These are phyloP conservation scores for Jacana jacana DNA, from an alignment of 2,113 vertebrate species.

Conservation along the genomic window DNA sequence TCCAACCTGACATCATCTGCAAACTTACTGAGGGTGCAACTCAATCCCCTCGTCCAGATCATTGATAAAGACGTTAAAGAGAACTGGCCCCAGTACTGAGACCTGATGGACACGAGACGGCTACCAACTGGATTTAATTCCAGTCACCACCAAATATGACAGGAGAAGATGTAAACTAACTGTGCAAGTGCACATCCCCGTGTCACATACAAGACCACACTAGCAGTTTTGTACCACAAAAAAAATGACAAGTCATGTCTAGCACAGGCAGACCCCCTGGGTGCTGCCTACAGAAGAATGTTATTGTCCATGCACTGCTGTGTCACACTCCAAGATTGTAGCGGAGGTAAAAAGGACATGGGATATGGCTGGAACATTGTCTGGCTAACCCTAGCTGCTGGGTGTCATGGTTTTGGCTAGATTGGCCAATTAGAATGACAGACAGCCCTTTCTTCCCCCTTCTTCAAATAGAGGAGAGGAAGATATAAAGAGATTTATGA, in stretches of 20 bases:
- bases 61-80: too few species aligned
- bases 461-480: too few species aligned
- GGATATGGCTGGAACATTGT: neutral
- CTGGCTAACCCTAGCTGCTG: neutral
- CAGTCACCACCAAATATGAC: neutral
- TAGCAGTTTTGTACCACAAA: neutral
- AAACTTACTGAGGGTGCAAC: too few species aligned
- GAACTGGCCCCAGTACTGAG: too few species aligned
- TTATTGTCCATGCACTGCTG: neutral
- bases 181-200: neutral
- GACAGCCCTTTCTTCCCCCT: too few species aligned
- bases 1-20: too few species aligned
- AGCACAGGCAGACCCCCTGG: neutral
- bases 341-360: neutral
- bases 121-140: too few species aligned
- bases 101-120: too few species aligned
- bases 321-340: neutral
- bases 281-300: neutral
- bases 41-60: too few species aligned
- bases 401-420: too few species aligned
- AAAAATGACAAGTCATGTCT: neutral
- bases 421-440: too few species aligned
- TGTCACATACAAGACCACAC: neutral
- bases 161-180: neutral
- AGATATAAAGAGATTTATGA: too few species aligned